Conservation (phyloP, 2,888 invertebrate genomes). For the Trilocha varians region DNA sequence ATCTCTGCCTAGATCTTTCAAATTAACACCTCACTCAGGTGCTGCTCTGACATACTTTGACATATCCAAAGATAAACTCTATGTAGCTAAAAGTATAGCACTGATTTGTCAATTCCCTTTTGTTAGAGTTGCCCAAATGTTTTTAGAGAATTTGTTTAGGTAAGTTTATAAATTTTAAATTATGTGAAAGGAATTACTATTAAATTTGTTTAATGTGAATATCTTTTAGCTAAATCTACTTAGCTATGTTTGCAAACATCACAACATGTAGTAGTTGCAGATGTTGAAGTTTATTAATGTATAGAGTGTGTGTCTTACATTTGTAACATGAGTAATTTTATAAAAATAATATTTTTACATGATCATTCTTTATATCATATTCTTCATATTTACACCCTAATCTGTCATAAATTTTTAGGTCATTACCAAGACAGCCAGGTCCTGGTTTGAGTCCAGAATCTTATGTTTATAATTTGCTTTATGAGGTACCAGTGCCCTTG, state of each 20-base stretch:
- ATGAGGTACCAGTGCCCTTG: constrained; percentile 93
- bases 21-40: constrained; percentile 83
- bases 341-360: not conserved
- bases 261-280: no score
- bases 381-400: not conserved
- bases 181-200: no score
- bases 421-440: constrained; percentile 84
- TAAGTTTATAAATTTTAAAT: constrained; percentile 61
- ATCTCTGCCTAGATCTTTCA: constrained; percentile 91
- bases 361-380: constrained; percentile 1
- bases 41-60: constrained; percentile 92
- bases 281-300: no score
- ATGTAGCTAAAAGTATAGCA: constrained; percentile 95
- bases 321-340: not conserved
- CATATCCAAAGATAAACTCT: constrained; percentile 93
- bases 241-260: no score
- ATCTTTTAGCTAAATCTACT: no score
- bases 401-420: constrained; percentile 63
- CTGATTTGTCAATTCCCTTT: constrained; percentile 94
- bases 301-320: not conserved
- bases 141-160: constrained; percentile 91
- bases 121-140: constrained; percentile 87
- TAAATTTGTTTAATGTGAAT: no score
- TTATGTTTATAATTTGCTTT: constrained; percentile 94
- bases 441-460: constrained; percentile 90